phyloP scores from a whole-genome alignment of 1,140 invertebrate genomes.

The Pseudomyrmex cubaensis region DNA sequence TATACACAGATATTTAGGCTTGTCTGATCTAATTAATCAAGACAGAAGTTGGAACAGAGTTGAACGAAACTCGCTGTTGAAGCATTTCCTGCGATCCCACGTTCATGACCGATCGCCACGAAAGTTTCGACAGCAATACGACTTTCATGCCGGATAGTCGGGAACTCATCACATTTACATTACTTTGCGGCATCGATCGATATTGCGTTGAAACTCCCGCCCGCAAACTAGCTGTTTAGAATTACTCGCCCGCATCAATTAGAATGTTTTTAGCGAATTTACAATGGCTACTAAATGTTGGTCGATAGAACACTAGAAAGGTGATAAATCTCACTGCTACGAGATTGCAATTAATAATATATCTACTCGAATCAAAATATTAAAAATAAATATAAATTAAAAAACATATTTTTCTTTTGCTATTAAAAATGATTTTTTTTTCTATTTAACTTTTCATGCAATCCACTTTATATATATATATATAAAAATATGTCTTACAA shows the following conservation, averaged over 20 bases:
- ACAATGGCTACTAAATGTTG: conserved; percentile 11
- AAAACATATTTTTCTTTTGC: not conserved
- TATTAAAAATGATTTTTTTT: not conserved
- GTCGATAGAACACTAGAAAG: not conserved
- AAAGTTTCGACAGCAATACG: conserved; percentile 57
- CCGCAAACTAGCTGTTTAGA: conserved; percentile 51
- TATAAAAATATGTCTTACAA: not conserved
- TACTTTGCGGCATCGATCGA: conserved; percentile 45
- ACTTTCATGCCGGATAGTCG: conserved; percentile 31
- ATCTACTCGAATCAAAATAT: not conserved
- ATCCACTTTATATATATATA: not conserved
- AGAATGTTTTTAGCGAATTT: conserved; percentile 7
- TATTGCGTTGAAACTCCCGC: conserved; percentile 36
- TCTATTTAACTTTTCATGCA: not conserved
- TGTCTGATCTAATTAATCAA: conserved; percentile 55
- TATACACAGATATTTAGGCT: not conserved
- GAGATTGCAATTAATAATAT: not conserved
- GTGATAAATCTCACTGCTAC: not conserved
- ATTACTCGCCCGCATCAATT: conserved; percentile 35
- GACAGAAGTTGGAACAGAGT: conserved; percentile 39
- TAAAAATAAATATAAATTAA: not conserved
- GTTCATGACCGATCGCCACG: conserved; percentile 52
- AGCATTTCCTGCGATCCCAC: conserved; percentile 19
- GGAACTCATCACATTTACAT: conserved; percentile 50
- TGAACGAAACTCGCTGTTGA: conserved; percentile 35